Conservation (phyloP, 1,140 invertebrate genomes). For the Anastrepha obliqua region DNA sequence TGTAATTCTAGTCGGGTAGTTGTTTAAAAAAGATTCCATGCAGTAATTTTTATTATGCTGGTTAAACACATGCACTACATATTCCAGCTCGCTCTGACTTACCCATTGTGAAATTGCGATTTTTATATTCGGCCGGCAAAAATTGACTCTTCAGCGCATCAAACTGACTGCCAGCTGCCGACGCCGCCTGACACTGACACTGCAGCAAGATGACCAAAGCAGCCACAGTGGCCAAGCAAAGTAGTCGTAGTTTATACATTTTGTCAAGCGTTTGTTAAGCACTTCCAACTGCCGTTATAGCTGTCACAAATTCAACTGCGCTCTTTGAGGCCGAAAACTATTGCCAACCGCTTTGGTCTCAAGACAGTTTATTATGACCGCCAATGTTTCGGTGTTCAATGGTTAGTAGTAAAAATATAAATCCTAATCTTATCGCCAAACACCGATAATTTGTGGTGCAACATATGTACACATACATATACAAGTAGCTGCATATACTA, state of each 20-base stretch:
- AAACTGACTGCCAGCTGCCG: slow-evolving; percentile 8
- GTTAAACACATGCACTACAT: too few species aligned
- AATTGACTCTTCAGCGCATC: slow-evolving; percentile 42
- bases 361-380: background rate
- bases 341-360: background rate
- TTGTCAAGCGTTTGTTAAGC: background rate
- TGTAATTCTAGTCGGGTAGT: too few species aligned
- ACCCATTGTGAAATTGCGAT: slow-evolving; percentile 49
- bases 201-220: background rate
- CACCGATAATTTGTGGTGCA: background rate
- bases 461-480: background rate
- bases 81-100: background rate
- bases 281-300: background rate
- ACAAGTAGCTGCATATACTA: background rate
- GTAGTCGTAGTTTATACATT: slow-evolving; percentile 3
- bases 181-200: background rate
- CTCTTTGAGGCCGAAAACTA: too few species aligned
- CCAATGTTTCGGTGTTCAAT: background rate
- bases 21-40: background rate
- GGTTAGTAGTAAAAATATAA: background rate
- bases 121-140: slow-evolving; percentile 37
- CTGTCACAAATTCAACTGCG: background rate
- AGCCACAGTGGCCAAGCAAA: background rate
- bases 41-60: background rate
- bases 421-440: slow-evolving; percentile 27